Base-by-base conservation (phyloP, 1,140 invertebrate genomes). In the Halesus radiatus region DNA sequence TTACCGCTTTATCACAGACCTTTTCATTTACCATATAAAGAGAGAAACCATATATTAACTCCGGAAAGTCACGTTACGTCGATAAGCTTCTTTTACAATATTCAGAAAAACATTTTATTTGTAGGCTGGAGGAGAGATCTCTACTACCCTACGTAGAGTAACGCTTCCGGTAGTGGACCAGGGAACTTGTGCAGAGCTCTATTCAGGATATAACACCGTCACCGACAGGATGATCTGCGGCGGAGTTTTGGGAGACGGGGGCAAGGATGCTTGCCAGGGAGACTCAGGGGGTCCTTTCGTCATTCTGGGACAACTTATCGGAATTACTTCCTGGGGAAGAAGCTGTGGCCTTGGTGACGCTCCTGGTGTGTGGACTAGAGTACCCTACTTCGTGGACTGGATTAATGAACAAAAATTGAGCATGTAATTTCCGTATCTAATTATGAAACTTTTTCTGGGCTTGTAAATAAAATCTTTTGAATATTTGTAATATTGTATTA, bases 261-360 rank as follows among this genome's bases (percentile, higher is more conserved):
- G 37, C 7, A 29, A 85, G 80, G 81, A 85, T 1, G 82, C 87
- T 32, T 94, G 93, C 85, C 89, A 92, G 76, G 93, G 92, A 0
- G 93, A 94, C 84, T 93, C 92, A 3, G 93, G 93, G 29, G 93
- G 93, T 4, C 93, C 92, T 0, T 23, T 93, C 7, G 80, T 88
- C 72, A 87, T 88, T 56, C 86, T 87, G 80, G 87, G 87, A 4
- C 82, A 85, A 37, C 84, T 92, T 3, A 87, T 91, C 54, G 94
- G 94, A 32, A 88, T 95, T 16, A 92, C 94, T 0, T 95, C 94
- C 1, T 95, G 92, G 91, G 95, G 95, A 3, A 89, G 91, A 81
- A 92, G 92, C 3, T 96, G 95, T 85, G 95, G 86, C 16, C 76
- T 84, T 20, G 84, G 88, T 4, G 86, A 84, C 13, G 87, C 86